Conservation (phyloP, 2,113 vertebrate species). For the Zapornia atra region DNA sequence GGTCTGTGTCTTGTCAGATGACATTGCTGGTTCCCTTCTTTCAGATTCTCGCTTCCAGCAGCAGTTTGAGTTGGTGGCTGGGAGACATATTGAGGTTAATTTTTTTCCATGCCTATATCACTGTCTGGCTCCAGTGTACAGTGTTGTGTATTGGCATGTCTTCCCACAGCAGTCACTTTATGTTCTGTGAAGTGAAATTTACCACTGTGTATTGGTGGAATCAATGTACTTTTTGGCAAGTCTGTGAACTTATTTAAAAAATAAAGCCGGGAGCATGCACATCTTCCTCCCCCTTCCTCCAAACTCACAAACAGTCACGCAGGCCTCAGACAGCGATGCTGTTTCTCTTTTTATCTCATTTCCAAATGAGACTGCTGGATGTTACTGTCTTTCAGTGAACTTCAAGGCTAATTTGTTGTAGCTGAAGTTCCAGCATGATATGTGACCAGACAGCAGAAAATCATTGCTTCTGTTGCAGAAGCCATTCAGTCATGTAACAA, state of each 20-base stretch:
- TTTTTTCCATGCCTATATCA: background rate
- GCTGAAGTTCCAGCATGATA: background rate
- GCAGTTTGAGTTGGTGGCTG: background rate
- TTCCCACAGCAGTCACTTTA: background rate
- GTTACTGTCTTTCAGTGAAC: background rate
- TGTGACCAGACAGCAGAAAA: slow-evolving; percentile 42
- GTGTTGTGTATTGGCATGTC: background rate
- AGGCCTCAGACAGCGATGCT: background rate
- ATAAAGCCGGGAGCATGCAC: background rate
- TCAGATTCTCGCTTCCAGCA: background rate
- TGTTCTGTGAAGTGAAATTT: background rate
- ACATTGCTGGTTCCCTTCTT: background rate
- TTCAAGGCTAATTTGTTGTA: background rate
- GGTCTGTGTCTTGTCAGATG: background rate
- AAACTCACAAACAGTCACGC: background rate
- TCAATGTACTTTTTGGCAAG: background rate
- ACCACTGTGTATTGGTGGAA: accelerated
- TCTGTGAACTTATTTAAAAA: background rate
- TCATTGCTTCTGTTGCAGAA: background rate
- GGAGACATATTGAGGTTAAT: background rate
- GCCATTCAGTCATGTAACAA: background rate
- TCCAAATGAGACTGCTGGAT: background rate
- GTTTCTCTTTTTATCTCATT: background rate
- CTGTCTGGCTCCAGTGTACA: background rate
- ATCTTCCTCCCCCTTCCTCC: too few species aligned